phyloP scores from a whole-genome alignment of 2,888 invertebrate species.

The Autographa pulchrina region DNA sequence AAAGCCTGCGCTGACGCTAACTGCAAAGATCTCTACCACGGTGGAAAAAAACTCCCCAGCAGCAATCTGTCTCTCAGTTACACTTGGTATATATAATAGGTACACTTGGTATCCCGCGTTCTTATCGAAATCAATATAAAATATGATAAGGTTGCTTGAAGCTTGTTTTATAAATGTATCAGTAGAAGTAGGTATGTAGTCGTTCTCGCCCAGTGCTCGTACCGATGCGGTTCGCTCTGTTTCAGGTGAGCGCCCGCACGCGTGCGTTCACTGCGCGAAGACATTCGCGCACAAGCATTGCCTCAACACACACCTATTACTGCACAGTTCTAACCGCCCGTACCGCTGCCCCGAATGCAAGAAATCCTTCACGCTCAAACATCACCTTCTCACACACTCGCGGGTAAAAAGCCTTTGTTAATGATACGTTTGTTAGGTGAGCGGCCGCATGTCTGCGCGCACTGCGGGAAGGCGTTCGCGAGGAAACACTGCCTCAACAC shows the following conservation, averaged over 20 bases:
- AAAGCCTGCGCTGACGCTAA: no score
- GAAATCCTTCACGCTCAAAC: slow-evolving; percentile 94
- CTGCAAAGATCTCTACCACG: no score
- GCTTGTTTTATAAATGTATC: not conserved
- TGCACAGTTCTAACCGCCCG: slow-evolving; percentile 94
- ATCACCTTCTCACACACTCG: slow-evolving; percentile 93
- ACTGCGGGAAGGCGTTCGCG: slow-evolving; percentile 95
- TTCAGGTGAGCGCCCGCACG: slow-evolving; percentile 92
- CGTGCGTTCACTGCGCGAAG: slow-evolving; percentile 93
- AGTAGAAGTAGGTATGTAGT: not conserved
- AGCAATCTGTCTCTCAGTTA: no score
- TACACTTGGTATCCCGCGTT: no score
- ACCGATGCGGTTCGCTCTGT: slow-evolving; percentile 70
- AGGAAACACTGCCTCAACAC: slow-evolving; percentile 96
- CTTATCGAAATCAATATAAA: no score
- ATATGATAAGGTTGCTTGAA: not conserved
- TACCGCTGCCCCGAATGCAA: slow-evolving; percentile 94
- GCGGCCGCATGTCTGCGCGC: slow-evolving; percentile 93
- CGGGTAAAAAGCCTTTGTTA: slow-evolving; percentile 88
- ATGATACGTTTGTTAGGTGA: slow-evolving; percentile 86
- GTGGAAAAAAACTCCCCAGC: no score
- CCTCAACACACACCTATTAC: slow-evolving; percentile 93
- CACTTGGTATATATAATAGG: no score
- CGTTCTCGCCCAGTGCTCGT: slow-evolving; percentile 49
- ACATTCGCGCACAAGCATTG: slow-evolving; percentile 94